These are phyloP conservation scores for Idaea dimidiata DNA, from an alignment of 2,888 invertebrate genomes.

Conservation along the genomic window DNA sequence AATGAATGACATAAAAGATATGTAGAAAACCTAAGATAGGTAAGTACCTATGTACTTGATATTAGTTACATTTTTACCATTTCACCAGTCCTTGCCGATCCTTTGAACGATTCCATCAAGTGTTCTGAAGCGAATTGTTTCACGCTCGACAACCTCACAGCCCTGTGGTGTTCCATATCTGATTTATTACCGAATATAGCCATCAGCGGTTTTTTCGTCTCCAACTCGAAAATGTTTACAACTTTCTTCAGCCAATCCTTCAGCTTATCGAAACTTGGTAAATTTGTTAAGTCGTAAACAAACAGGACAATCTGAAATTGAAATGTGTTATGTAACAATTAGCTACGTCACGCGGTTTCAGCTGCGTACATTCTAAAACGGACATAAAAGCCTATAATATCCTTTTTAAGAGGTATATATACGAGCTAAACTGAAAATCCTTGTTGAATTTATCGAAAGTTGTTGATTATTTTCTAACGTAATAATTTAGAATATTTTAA, in stretches of 20 bases:
- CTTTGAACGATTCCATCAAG: conserved; percentile 81
- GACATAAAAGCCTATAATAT: no score
- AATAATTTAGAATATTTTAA: no score
- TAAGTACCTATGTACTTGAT: no score
- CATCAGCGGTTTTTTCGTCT: conserved; percentile 76
- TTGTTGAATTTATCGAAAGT: no score
- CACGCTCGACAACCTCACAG: conserved; percentile 83
- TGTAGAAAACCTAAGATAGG: no score
- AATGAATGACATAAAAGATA: no score
- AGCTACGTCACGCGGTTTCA: no score
- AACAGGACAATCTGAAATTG: conserved; percentile 86
- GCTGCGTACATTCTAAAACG: no score
- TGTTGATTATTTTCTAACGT: no score
- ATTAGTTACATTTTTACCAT: conserved; percentile 66
- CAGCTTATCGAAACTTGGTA: conserved; percentile 88
- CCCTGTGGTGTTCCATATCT: conserved; percentile 87
- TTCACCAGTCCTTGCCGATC: conserved; percentile 88
- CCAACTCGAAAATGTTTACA: conserved; percentile 60
- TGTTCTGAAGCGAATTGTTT: conserved; percentile 84
- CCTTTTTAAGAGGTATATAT: no score
- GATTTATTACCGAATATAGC: conserved; percentile 86
- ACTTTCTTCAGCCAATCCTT: conserved; percentile 85
- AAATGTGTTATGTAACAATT: background rate
- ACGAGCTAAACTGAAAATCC: no score
- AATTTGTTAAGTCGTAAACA: conserved; percentile 92